phyloP scores from a whole-genome alignment of 2,113 vertebrate species.

The Ophiodon elongatus region DNA sequence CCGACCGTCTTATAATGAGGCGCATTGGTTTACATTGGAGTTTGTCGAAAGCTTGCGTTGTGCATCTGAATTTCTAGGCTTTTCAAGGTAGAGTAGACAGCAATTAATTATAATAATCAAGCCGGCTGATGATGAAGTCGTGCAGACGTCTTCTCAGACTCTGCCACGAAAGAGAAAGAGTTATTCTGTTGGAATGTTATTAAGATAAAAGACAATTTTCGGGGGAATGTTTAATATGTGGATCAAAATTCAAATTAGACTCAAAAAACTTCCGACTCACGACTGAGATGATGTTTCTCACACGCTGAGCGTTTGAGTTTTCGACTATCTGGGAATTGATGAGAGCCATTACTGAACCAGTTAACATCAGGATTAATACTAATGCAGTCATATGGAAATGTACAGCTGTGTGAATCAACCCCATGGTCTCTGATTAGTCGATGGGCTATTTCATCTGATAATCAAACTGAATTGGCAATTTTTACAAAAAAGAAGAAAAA shows the following conservation, averaged over 20 bases:
- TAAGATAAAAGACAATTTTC: not conserved
- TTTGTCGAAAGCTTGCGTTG: not conserved
- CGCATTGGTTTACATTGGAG: not conserved
- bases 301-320: not conserved
- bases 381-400: not conserved
- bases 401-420: not conserved
- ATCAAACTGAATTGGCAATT: not conserved
- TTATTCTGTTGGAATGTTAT: not conserved
- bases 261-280: not conserved
- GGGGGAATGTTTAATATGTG: not conserved
- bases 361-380: not conserved
- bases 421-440: not conserved
- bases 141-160: not conserved
- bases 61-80: conserved; percentile 16
- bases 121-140: conserved; percentile 1
- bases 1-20: not conserved
- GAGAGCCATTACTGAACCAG: not conserved
- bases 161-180: not conserved
- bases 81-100: not conserved
- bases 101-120: conserved; percentile 24
- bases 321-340: not conserved
- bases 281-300: not conserved
- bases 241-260: not conserved
- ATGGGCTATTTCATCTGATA: not conserved
- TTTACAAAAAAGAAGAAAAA: no score